Base-by-base conservation (phyloP, 2,113 vertebrate species). In the Verasper variegatus region DNA sequence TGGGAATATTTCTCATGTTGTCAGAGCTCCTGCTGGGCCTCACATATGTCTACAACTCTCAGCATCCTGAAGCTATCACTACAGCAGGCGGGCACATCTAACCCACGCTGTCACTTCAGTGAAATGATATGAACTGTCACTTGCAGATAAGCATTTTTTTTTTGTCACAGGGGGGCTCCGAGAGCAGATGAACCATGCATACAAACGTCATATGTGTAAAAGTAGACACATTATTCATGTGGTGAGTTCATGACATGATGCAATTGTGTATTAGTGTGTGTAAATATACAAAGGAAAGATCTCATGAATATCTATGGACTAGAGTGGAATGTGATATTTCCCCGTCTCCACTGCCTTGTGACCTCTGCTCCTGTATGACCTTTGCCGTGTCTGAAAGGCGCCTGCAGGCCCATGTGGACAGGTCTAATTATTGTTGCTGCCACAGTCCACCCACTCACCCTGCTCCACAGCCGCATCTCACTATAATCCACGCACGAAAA, bases 21-120 rank as follows among this genome's bases (percentile, higher is more conserved):
- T 92, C 89, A 87, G 83, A 81, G 62, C 88, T 77, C 92, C 92
- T 65, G 90, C 93, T 84, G 92, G 81, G 90, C 61, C 61, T 61
- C 80, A 66, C 92, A 91, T 92, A 90, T 89, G 92, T 85, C 82
- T 78, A 49, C 86, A 81, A 83, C 91, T 84, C 82, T 80, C 81
- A 80, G 74, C 83, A 82, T 82, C 71, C 82, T 80, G 77, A 74
- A 86, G 82, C 79, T 80, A 85, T 92, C 93, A 89, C 74, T 86
- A 58, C 83, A 89, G 88, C 87, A 77, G 91, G 89, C 81, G 76
- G 85, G 63, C 91, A 88, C 92, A 94, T 95, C 93, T 93, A 91
- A 91, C 80, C 78, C 81, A 86, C 42, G 74, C 88, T 84, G 87
- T 90, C 91, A 88, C 83, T 91, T 89, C 86, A 67, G 60, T 68